A percentile compares a stretch with the other conserved stretches of the same genome.
These are phyloP conservation scores for Xanthia togata DNA, from an alignment of 2,888 invertebrate species.

Conservation along the genomic window DNA sequence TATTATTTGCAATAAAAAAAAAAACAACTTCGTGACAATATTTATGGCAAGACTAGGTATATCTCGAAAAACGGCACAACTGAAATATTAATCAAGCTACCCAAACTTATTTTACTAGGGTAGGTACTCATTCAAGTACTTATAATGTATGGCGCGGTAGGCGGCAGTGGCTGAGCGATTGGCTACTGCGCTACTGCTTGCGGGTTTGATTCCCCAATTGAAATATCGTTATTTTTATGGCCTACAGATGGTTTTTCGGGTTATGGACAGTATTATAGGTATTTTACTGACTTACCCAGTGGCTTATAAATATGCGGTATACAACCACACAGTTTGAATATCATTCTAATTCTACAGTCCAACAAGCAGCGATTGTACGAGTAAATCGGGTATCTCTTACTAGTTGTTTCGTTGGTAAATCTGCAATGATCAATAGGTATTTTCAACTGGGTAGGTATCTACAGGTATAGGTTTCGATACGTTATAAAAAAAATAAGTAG, in stretches of 20 bases:
- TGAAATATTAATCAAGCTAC: not conserved
- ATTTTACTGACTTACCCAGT: slow-evolving; percentile 81
- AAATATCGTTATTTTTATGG: not conserved
- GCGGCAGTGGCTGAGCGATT: not conserved
- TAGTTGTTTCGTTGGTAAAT: slow-evolving; percentile 80
- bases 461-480: too few relatives aligned
- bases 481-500: not conserved
- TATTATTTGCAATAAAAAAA: too few relatives aligned
- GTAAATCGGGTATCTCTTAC: slow-evolving; percentile 91
- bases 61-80: not conserved
- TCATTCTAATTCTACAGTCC: slow-evolving; percentile 92
- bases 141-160: too few relatives aligned
- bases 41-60: too few relatives aligned
- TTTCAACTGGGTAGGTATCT: not conserved
- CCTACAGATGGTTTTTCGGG: not conserved
- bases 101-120: not conserved
- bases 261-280: not conserved
- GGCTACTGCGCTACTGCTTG: not conserved
- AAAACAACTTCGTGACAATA: too few relatives aligned
- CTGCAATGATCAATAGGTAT: slow-evolving; percentile 70
- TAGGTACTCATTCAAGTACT: not conserved
- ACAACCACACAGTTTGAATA: slow-evolving; percentile 92
- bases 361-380: slow-evolving; percentile 92
- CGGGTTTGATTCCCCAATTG: not conserved
- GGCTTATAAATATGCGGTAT: slow-evolving; percentile 94